Base-by-base conservation (phyloP, 2,888 invertebrate species). In the Pelosia muscerda region DNA sequence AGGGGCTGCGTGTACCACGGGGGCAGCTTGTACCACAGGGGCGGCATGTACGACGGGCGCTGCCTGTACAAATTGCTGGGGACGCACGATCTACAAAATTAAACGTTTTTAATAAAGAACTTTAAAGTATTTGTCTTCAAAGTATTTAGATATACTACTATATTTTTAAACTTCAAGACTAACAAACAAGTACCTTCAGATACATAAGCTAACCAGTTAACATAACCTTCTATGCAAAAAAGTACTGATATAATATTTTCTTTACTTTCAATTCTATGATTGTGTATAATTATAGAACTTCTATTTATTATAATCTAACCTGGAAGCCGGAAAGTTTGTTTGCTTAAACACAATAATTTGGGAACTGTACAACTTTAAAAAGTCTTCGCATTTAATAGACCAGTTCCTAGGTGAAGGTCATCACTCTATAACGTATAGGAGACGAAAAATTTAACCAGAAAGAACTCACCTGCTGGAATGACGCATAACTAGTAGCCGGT, bases 401-500 rank as follows among this genome's bases (percentile, higher is more conserved):
- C n/a, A n/a, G n/a, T n/a, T n/a, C n/a, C n/a, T n/a, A n/a, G n/a
- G n/a, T n/a, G n/a, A n/a, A n/a, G n/a, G n/a, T n/a, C n/a, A n/a
- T n/a, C n/a, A n/a, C n/a, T n/a, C n/a, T n/a, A n/a, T n/a, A n/a
- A n/a, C n/a, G n/a, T n/a, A n/a, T n/a, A n/a, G n/a, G n/a, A n/a
- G n/a, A n/a, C n/a, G n/a, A n/a, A n/a, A n/a, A 38, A 38, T 38
- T 13, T 2, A 4, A 15, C 15, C 15, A 15, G 38, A 38, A 15
- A 38, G 38, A 61, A 61, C 62, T 65, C 79, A 92, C 92, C 87
- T 88, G 86, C 63, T 86, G 96, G 95, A 90, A 96, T 81, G 85
- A 95, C 0, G 96, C 92, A 84, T 96, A 96, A 88, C 96, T 96
- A 38, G 95, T 96, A 67, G 95, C 95, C 10, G 94, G 94, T 71